Percentiles rank a stretch among this genome's conserved stretches.
Evolutionary conservation across 2,797 vertebrate species (phyloP).

Genomic region (Dendrocincla tyrannina): DNA sequence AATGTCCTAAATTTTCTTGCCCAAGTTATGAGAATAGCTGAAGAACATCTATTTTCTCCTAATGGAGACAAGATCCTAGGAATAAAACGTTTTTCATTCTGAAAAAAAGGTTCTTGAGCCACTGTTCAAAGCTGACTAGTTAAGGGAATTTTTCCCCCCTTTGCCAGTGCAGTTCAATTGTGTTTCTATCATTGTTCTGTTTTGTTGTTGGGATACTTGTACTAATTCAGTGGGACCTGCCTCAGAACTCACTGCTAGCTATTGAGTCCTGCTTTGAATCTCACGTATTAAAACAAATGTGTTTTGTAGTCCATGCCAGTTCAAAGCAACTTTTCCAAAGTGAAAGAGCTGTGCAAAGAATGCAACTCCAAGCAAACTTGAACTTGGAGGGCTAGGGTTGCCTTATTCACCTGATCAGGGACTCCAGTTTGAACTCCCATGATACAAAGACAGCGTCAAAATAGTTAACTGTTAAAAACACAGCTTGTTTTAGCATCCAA

Average conservation of each 20-base stretch:
- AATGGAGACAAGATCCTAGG: not conserved
- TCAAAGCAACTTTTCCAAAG: constrained; percentile 2
- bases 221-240: not conserved
- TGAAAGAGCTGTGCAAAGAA: not conserved
- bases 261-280: not conserved
- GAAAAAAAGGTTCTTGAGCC: not conserved
- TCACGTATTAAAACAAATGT: constrained; percentile 2
- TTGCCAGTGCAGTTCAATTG: not conserved
- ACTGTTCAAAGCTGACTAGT: not conserved
- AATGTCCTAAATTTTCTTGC: not conserved
- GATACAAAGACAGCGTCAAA: not conserved
- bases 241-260: not conserved
- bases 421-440: not conserved
- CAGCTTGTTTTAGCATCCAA: constrained; percentile 10
- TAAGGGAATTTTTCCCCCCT: not conserved
- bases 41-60: not conserved
- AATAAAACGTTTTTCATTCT: not conserved
- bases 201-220: not conserved
- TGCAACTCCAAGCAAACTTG: not conserved
- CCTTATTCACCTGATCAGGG: not conserved
- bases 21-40: not conserved
- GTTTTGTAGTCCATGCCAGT: not conserved
- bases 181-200: not conserved
- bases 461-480: constrained; percentile 46
- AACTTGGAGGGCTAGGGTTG: not conserved